A percentile compares a stretch with the other conserved stretches of the same genome.
phyloP scores from a whole-genome alignment of 2,797 vertebrate species.

The Australoheros facetus region DNA sequence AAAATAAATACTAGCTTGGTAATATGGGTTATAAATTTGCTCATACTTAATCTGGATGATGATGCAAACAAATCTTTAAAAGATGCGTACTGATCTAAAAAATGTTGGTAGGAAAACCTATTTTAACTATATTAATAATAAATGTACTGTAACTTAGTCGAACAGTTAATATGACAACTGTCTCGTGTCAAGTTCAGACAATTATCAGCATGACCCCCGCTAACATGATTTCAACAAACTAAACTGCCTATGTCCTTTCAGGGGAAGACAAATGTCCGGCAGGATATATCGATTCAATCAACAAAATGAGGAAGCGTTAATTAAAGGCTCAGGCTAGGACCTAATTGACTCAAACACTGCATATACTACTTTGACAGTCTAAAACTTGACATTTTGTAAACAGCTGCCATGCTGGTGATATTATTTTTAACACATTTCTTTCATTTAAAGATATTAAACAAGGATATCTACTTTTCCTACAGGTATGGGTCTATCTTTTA shows the following conservation, averaged over 20 bases:
- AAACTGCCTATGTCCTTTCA: background rate
- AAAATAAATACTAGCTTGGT: background rate
- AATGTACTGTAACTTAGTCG: background rate
- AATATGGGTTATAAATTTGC: background rate
- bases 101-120: background rate
- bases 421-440: background rate
- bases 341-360: conserved; percentile 11
- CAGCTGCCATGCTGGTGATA: background rate
- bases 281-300: conserved; percentile 12
- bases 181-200: background rate
- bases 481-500: background rate
- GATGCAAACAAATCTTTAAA: background rate
- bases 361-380: background rate
- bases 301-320: conserved; percentile 35
- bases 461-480: background rate
- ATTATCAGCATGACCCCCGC: no score
- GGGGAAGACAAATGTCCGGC: conserved; percentile 12
- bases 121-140: background rate
- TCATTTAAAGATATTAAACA: conserved; percentile 8
- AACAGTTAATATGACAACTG: rapidly evolving
- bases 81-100: background rate
- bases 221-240: background rate
- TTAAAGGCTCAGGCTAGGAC: conserved; percentile 35
- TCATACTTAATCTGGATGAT: background rate
- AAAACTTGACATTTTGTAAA: conserved; percentile 11